phyloP scores from a whole-genome alignment of 2,888 invertebrate genomes.

The Allygus modestus region DNA sequence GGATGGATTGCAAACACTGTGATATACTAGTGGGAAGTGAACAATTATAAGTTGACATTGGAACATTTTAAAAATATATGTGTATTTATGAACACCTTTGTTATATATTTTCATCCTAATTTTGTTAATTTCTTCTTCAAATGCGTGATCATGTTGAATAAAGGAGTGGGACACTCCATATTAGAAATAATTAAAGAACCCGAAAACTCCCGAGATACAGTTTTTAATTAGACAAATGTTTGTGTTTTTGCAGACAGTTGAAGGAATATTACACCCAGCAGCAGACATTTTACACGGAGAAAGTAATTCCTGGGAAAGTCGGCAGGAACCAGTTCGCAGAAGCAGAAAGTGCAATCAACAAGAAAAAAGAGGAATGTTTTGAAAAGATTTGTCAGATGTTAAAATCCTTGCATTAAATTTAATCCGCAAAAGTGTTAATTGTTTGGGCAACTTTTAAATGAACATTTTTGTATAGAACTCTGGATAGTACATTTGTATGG shows the following conservation, averaged over 20 bases:
- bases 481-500: background rate
- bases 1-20: too few relatives aligned
- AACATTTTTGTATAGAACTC: background rate
- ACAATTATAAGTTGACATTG: too few relatives aligned
- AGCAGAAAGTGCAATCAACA: slow-evolving; percentile 76
- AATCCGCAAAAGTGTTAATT: background rate
- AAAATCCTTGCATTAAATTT: slow-evolving; percentile 74
- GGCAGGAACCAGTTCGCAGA: slow-evolving; percentile 79
- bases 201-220: too few relatives aligned
- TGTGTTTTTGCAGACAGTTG: slow-evolving; percentile 69
- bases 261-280: slow-evolving; percentile 75
- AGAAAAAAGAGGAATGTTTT: slow-evolving; percentile 79
- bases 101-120: too few relatives aligned
- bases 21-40: too few relatives aligned
- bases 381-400: slow-evolving; percentile 77
- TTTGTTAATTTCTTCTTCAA: too few relatives aligned
- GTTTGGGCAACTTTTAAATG: background rate
- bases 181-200: too few relatives aligned
- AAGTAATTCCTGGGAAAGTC: slow-evolving; percentile 80
- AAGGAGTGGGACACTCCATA: too few relatives aligned
- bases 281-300: slow-evolving; percentile 79
- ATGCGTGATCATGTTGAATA: too few relatives aligned
- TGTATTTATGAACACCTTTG: too few relatives aligned
- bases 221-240: too few relatives aligned
- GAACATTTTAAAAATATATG: too few relatives aligned